Percentiles rank a stretch among this genome's conserved stretches.
Conservation (phyloP, 2,888 invertebrate species). For the Parnassius glacialis region DNA sequence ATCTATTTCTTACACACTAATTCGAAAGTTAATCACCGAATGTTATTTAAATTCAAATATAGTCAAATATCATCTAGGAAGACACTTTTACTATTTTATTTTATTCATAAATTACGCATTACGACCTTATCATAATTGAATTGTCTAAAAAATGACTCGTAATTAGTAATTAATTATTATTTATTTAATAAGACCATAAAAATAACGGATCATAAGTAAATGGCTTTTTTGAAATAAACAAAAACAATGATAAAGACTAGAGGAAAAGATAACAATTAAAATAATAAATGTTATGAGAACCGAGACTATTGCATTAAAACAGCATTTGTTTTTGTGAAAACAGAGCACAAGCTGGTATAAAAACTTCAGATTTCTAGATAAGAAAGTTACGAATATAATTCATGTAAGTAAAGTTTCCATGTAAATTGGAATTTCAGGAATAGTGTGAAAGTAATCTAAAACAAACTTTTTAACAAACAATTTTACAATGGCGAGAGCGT, state of each 20-base stretch:
- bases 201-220: not conserved
- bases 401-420: too few species aligned
- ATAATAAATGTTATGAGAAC: not conserved
- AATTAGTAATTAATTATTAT: not conserved
- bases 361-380: too few species aligned
- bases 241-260: slow-evolving; percentile 5
- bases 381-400: too few species aligned
- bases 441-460: too few species aligned
- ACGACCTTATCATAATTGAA: not conserved
- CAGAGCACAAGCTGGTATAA: too few species aligned
- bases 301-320: not conserved
- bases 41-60: slow-evolving; percentile 1
- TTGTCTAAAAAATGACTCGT: not conserved
- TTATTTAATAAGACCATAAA: slow-evolving; percentile 1
- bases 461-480: too few species aligned
- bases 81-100: not conserved
- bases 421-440: too few species aligned
- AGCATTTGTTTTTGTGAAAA: not conserved
- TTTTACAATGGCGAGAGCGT: too few species aligned
- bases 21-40: slow-evolving; percentile 3
- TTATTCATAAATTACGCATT: not conserved
- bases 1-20: not conserved
- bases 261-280: not conserved
- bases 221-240: not conserved
- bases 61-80: not conserved